These are phyloP conservation scores for Tyrannus savana DNA, from an alignment of 2,113 vertebrate genomes.

Conservation along the genomic window DNA sequence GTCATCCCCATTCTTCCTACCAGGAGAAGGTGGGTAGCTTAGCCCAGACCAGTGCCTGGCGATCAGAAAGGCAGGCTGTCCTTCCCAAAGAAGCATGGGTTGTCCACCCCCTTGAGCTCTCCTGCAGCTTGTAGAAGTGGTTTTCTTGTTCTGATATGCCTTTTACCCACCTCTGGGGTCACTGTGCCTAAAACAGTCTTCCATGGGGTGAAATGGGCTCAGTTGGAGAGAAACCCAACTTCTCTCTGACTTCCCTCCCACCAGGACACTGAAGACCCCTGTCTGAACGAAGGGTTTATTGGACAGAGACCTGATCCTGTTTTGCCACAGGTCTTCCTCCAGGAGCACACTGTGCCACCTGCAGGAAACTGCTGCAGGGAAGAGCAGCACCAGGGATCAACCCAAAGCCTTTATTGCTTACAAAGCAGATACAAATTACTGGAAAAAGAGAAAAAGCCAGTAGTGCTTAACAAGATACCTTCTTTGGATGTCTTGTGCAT, in stretches of 20 bases:
- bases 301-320: neutral
- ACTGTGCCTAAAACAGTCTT: neutral
- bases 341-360: neutral
- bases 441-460: neutral
- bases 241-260: neutral
- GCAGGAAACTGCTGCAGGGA: neutral
- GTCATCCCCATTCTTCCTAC: neutral
- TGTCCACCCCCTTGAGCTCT: neutral
- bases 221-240: neutral
- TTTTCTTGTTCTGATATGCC: neutral
- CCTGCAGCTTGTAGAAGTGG: fast-evolving
- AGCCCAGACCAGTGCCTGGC: fast-evolving
- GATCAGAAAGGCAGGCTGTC: neutral
- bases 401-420: neutral
- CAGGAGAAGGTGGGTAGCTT: neutral
- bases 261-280: neutral
- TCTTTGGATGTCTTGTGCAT: fast-evolving
- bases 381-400: neutral
- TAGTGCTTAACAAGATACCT: neutral
- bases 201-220: neutral
- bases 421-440: neutral
- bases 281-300: neutral
- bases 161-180: neutral
- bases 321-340: neutral
- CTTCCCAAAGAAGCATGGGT: fast-evolving